Conservation (phyloP, 2,797 vertebrate species). For the Rhabdophis nuchalis region DNA sequence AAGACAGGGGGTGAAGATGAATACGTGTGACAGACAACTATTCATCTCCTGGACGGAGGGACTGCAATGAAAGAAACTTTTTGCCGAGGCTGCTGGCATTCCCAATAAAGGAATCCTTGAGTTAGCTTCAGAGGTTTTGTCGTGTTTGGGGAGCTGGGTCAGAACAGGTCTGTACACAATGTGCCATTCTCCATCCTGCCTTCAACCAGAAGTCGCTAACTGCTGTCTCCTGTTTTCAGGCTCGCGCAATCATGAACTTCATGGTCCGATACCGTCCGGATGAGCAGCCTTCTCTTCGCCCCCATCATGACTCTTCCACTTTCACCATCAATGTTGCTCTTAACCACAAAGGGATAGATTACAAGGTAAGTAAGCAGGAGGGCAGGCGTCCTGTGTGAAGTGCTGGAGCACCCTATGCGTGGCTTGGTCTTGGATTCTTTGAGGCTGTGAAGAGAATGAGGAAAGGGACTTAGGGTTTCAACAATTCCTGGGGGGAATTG, state of each 20-base stretch:
- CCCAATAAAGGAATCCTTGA: too few relatives aligned
- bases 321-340: slow-evolving; percentile 87
- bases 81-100: too few relatives aligned
- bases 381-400: not conserved
- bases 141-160: too few relatives aligned
- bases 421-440: not conserved
- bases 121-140: too few relatives aligned
- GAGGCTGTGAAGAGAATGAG: too few relatives aligned
- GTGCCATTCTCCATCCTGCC: not conserved
- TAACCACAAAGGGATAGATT: slow-evolving; percentile 80
- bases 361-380: slow-evolving; percentile 69
- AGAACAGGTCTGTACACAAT: not conserved
- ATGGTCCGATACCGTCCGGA: slow-evolving; percentile 88
- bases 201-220: not conserved
- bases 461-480: not conserved
- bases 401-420: rapidly evolving
- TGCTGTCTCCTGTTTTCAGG: slow-evolving; percentile 59
- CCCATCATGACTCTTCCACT: slow-evolving; percentile 88
- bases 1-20: too few relatives aligned
- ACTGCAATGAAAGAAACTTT: too few relatives aligned
- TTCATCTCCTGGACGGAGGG: too few relatives aligned
- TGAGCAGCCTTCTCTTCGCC: slow-evolving; percentile 82
- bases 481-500: not conserved
- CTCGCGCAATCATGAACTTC: slow-evolving; percentile 86
- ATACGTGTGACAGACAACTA: too few relatives aligned